Evolutionary conservation across 2,888 invertebrate genomes (phyloP).

Genomic region (Oligia latruncula): DNA sequence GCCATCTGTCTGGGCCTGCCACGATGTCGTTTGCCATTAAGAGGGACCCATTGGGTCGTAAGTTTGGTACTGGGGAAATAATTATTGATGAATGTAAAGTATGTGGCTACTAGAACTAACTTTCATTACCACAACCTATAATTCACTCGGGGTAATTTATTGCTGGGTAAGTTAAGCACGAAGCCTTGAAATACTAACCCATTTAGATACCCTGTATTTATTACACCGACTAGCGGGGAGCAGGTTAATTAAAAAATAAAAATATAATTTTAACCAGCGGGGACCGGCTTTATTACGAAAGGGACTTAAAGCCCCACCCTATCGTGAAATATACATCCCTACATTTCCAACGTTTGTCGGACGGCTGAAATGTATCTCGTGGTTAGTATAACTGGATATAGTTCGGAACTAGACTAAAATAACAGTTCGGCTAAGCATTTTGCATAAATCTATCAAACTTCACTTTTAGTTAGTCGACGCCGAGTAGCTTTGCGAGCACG

Average conservation of each 20-base stretch:
- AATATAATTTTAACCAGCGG: constrained; percentile 31
- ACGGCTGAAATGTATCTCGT: constrained; percentile 15
- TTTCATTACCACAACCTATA: constrained; percentile 58
- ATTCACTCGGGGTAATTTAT: constrained; percentile 53
- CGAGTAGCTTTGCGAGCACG: constrained; percentile 49
- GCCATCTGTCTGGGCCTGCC: too few relatives aligned
- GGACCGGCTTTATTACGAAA: constrained; percentile 39
- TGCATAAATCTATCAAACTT: constrained; percentile 65
- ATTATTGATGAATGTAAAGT: constrained; percentile 31
- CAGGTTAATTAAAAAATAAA: constrained; percentile 56
- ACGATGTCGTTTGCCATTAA: too few relatives aligned
- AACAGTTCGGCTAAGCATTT: constrained; percentile 62
- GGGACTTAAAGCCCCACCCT: constrained; percentile 6
- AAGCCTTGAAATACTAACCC: constrained; percentile 60
- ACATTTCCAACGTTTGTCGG: not conserved
- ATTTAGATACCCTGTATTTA: constrained; percentile 50
- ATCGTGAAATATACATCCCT: constrained; percentile 33
- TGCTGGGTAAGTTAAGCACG: constrained; percentile 48
- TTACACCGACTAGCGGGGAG: constrained; percentile 40
- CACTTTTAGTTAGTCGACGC: constrained; percentile 58
- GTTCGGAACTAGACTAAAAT: constrained; percentile 62
- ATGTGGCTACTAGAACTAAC: constrained; percentile 30
- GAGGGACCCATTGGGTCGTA: too few relatives aligned
- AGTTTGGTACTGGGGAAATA: not conserved
- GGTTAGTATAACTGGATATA: constrained; percentile 40